Base-by-base conservation (phyloP, 2,888 invertebrate genomes). In the Apamea monoglypha region DNA sequence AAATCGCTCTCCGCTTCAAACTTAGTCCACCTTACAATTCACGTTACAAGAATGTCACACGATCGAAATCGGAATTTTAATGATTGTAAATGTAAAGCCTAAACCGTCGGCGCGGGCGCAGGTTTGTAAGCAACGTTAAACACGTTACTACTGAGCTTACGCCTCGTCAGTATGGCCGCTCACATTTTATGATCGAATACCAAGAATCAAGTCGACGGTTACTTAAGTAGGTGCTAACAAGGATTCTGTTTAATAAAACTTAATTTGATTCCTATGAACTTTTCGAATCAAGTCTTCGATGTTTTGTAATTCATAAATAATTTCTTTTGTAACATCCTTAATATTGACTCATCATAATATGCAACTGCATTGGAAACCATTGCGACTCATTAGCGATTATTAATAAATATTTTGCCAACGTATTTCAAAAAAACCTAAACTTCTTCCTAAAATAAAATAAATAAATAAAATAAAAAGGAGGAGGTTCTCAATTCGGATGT, bases 41-140 rank as follows among this genome's bases (percentile, higher is more conserved):
- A 79, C 72, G 67, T 64, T 2, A 59, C 32, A 76, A 81, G 86
- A 87, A 87, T 88, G 86, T 73, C 82, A 83, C 84, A 76, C 67
- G 78, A 83, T 82, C 78, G 72, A 76, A 82, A 83, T 88, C 74
- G 71, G 81, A 88, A 86, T 88, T 76, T 80, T 84, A 87, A 81
- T 81, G 36, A 82, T 78, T 78, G 85, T 79, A 75, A 80, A 80
- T 73, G 72, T 85, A 69, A 68, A 80, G 79, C 76, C 73, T 84
- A 78, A 68, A 32, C 66, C 67, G 59, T 36, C 63, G 36, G 29
- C 74, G 50, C 66, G 4, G 64, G 77, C 71, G 71, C 75, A 74
- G 18, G 21, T 40, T 56, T 59, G 21, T 56, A 25, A 64, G 56
- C 29, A 56, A 36, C 80, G 1, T 67, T 53, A 50, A 44, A 69